Evolutionary conservation across 2,888 invertebrate genomes (phyloP).

Genomic region (Aphodius granarius): DNA sequence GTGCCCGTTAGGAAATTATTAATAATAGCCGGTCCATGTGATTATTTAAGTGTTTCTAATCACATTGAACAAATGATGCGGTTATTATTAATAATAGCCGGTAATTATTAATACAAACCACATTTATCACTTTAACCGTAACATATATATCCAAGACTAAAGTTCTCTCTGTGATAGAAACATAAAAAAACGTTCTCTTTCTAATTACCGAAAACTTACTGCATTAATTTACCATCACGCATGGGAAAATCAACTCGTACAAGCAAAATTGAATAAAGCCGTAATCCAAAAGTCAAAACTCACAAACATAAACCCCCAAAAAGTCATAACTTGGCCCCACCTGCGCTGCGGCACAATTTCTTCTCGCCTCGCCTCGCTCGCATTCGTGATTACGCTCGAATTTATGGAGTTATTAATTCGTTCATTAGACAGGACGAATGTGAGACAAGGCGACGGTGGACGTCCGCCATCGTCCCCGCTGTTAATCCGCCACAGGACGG

Average conservation of each 20-base stretch:
- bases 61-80: no score
- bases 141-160: no score
- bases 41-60: no score
- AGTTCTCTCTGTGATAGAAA: no score
- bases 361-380: background rate
- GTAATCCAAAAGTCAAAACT: background rate
- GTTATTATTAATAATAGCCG: no score
- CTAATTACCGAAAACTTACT: no score
- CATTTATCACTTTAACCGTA: no score
- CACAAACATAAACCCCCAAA: background rate
- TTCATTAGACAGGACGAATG: background rate
- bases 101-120: no score
- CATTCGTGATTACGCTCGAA: background rate
- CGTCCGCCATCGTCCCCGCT: background rate
- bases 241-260: background rate
- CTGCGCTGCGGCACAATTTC: background rate
- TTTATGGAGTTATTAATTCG: background rate
- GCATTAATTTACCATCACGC: no score
- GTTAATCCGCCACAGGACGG: background rate
- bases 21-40: no score
- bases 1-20: no score
- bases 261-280: background rate
- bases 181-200: no score
- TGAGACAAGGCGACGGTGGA: background rate
- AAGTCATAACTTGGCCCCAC: background rate